These are phyloP conservation scores for Amphiprion clarkii DNA, from an alignment of 2,797 vertebrate species.

Conservation along the genomic window DNA sequence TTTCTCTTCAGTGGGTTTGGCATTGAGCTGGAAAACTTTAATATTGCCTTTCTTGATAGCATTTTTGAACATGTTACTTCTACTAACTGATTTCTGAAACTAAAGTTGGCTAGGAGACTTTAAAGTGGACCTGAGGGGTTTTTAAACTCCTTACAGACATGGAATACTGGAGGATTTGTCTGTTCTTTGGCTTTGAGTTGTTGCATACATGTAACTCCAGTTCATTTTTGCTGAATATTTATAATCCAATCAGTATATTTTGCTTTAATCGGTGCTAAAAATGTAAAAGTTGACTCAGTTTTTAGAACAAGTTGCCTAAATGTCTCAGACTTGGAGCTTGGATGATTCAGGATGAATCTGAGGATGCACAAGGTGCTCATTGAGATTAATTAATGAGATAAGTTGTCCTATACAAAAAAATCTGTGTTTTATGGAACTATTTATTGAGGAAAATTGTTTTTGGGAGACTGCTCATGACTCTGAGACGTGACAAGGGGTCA, in stretches of 20 bases:
- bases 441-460: too few relatives aligned
- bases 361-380: too few relatives aligned
- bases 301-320: too few relatives aligned
- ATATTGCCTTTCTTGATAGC: slow-evolving; percentile 1
- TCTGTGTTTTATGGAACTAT: too few relatives aligned
- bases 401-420: too few relatives aligned
- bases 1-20: neutral
- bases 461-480: too few relatives aligned
- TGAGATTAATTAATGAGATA: neutral
- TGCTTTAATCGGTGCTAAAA: neutral
- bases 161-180: neutral
- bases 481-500: too few relatives aligned
- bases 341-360: too few relatives aligned
- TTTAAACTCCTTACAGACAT: slow-evolving; percentile 7
- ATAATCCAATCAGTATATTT: neutral
- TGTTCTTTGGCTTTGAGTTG: neutral
- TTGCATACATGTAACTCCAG: neutral
- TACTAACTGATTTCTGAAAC: slow-evolving; percentile 17
- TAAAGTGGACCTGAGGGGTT: slow-evolving; percentile 9
- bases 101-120: slow-evolving; percentile 19
- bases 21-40: slow-evolving; percentile 1
- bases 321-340: too few relatives aligned
- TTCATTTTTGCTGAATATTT: neutral
- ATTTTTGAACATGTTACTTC: slow-evolving; percentile 4
- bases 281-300: too few relatives aligned